Evolutionary conservation across 2,888 invertebrate genomes (phyloP).

Genomic region (Cheilosia pagana): DNA sequence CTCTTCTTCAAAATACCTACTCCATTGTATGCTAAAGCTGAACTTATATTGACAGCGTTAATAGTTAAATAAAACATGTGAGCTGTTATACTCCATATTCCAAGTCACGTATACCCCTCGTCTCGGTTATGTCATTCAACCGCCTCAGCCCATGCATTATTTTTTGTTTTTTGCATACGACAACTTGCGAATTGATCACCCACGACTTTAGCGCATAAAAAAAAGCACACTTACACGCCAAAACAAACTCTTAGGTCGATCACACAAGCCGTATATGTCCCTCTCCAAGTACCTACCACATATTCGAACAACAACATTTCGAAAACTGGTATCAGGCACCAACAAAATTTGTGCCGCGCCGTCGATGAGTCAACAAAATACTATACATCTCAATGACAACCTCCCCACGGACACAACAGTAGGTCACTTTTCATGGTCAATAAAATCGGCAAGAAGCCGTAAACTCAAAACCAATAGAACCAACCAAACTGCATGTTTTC

Average conservation of each 20-base stretch:
- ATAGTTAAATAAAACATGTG: neutral
- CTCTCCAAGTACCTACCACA: too few relatives aligned
- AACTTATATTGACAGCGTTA: neutral
- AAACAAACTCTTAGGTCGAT: constrained; percentile 14
- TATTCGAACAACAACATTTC: neutral
- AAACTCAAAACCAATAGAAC: constrained; percentile 10
- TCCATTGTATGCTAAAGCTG: neutral
- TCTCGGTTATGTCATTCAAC: constrained; percentile 11
- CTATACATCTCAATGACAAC: neutral
- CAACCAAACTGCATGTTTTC: constrained; percentile 20
- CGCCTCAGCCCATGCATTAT: constrained; percentile 2
- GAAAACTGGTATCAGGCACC: neutral
- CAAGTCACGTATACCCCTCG: constrained; percentile 20
- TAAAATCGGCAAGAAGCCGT: constrained; percentile 22
- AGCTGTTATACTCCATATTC: neutral
- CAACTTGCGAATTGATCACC: constrained; percentile 8
- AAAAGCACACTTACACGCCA: neutral
- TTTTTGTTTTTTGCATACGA: constrained; percentile 1
- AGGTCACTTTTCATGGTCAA: constrained; percentile 24
- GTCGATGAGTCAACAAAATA: constrained; percentile 35
- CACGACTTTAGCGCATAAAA: constrained; percentile 9
- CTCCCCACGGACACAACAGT: neutral
- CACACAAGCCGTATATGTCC: neutral
- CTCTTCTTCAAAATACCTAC: neutral
- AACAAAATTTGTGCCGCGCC: neutral